Evolutionary conservation across 1,140 invertebrate genomes (phyloP), one percentile per base, ranked within the genome.

Genomic region (Andrena cerasifolii): DNA sequence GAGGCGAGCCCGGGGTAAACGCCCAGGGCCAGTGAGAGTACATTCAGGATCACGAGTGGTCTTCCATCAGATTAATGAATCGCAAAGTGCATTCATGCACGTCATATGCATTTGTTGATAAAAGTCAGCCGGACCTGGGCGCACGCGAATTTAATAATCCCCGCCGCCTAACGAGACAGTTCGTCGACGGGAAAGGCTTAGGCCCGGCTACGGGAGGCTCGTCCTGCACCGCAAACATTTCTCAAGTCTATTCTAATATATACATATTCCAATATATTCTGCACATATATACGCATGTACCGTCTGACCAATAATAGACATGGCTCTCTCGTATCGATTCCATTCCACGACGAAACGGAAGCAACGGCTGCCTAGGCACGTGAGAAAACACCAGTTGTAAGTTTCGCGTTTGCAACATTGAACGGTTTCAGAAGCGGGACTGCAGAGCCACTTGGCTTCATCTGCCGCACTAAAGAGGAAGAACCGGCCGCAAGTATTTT

Each of bases 61-160:
- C 59, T 78, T 58, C 76, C 76, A 78, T 78, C 68, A 71, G 59
- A 78, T 78, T 78, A 78, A 78, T 78, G 68, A 78, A 78, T 73
- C 58, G 40, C 63, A 76, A 68, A 68, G 63, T 68, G 40, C 58
- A 72, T 77, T 77, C 74, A 61, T 28, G 74, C 74, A 61, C 54
- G 74, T 77, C 56, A 70, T 70, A 40, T 31, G 65, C 54, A 61
- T 70, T 51, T 59, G 74, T 71, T 61, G 74, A 62, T 71, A 77
- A 77, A 77, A 77, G 66, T 71, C 63, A 28, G 45, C 40, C 54
- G 54, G 45, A 68, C 43, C 16, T 3, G 43, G 51, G 58, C 47
- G 54, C 78, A 80, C 78, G 79, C 82, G 63, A 79, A 45, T 79
- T 61, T 72, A 74, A 63, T n/a, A 65, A 68, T 51, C 43, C 62